Percentiles rank a stretch among this genome's conserved stretches.
Evolutionary conservation across 1,140 invertebrate species (phyloP).

Genomic region (Achatina immaculata): DNA sequence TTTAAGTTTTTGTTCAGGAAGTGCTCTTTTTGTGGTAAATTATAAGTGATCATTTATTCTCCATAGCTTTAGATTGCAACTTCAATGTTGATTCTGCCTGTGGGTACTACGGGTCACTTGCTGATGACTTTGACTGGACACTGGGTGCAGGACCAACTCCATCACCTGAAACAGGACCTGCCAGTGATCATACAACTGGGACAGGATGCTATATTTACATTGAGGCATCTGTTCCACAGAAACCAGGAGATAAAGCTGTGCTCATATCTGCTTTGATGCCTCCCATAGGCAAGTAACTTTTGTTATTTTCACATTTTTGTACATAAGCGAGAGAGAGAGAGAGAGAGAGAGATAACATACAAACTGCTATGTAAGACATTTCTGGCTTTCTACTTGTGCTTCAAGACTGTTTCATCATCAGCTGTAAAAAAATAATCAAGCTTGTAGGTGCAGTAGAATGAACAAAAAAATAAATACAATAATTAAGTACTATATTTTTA

Average conservation of each 20-base stretch:
- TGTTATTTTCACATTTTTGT: neutral
- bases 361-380: too few species aligned
- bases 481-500: too few species aligned
- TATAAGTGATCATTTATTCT: neutral
- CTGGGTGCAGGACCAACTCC: constrained; percentile 76
- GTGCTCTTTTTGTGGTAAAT: too few species aligned
- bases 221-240: constrained; percentile 63
- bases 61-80: constrained; percentile 59
- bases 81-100: constrained; percentile 68
- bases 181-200: constrained; percentile 60
- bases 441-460: too few species aligned
- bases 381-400: too few species aligned
- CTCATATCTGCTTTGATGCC: constrained; percentile 54
- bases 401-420: too few species aligned
- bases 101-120: constrained; percentile 61
- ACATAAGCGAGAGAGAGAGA: too few species aligned
- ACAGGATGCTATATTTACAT: constrained; percentile 67
- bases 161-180: constrained; percentile 58
- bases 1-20: too few species aligned
- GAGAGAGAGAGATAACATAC: too few species aligned
- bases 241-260: constrained; percentile 59
- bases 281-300: constrained; percentile 21
- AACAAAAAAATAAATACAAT: too few species aligned
- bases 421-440: too few species aligned
- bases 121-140: constrained; percentile 84